A percentile compares a stretch with the other conserved stretches of the same genome.
phyloP scores from a whole-genome alignment of 2,888 invertebrate species.

The Junonia oenone region DNA sequence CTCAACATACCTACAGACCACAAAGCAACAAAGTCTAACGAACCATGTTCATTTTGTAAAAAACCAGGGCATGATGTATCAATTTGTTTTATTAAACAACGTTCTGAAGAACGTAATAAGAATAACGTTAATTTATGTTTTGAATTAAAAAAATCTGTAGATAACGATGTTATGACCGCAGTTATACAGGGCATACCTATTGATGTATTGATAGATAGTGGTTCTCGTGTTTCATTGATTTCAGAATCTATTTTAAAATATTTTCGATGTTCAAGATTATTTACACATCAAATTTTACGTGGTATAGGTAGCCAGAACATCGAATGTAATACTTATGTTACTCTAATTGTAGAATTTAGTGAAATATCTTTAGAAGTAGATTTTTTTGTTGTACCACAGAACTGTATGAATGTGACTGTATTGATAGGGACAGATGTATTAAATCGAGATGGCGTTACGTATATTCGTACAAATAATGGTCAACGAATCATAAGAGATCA shows the following conservation, averaged over 20 bases:
- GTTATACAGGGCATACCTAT: neutral
- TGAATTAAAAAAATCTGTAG: neutral
- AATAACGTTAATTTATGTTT: neutral
- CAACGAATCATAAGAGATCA: conserved; percentile 20
- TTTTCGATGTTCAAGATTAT: neutral
- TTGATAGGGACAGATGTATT: conserved; percentile 32
- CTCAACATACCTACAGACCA: too few species aligned
- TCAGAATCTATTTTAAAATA: neutral
- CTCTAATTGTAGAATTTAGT: conserved; percentile 23
- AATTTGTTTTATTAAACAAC: neutral
- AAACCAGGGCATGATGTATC: neutral
- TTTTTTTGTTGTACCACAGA: conserved; percentile 24
- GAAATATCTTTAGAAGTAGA: conserved; percentile 31
- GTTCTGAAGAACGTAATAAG: neutral
- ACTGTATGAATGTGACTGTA: conserved; percentile 27
- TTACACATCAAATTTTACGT: conserved; percentile 8
- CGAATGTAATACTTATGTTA: conserved; percentile 25
- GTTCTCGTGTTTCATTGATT: neutral
- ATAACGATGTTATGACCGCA: neutral
- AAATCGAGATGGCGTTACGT: conserved; percentile 30
- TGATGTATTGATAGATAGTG: neutral
- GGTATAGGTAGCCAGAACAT: conserved; percentile 32
- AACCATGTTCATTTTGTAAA: neutral
- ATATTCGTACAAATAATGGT: conserved; percentile 19
- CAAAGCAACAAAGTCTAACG: too few species aligned